Evolutionary conservation across 1,140 invertebrate genomes (phyloP).

Genomic region (Pogonognathellus flavescens): DNA sequence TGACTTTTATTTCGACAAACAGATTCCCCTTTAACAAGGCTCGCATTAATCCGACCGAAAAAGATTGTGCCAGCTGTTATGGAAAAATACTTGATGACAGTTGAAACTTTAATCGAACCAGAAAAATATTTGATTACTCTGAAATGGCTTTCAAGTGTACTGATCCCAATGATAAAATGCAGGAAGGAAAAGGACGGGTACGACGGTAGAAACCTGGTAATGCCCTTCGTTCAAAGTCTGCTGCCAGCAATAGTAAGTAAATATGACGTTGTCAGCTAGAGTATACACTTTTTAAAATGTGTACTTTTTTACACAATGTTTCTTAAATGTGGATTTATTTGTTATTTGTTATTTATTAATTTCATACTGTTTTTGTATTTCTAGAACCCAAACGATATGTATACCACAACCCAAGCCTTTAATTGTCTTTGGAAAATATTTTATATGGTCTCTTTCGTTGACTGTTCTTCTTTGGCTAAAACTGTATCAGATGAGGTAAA

Average conservation of each 20-base stretch:
- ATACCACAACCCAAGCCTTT: conserved; percentile 86
- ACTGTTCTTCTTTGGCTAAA: conserved; percentile 81
- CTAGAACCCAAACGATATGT: conserved; percentile 87
- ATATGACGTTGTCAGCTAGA: not conserved
- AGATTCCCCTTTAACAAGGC: conserved; percentile 81
- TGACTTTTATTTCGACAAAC: conserved; percentile 80
- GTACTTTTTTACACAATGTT: no score
- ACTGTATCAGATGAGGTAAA: conserved; percentile 58
- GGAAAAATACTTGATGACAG: conserved; percentile 81
- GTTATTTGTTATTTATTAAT: no score
- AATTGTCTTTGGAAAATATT: conserved; percentile 80
- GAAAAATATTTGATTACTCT: conserved; percentile 86
- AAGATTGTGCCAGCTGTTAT: conserved; percentile 87
- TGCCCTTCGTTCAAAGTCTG: conserved; percentile 83
- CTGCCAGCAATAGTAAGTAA: conserved; percentile 80
- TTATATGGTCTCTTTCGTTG: conserved; percentile 83
- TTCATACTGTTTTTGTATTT: no score
- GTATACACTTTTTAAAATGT: no score
- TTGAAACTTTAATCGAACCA: conserved; percentile 90
- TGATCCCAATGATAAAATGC: conserved; percentile 79
- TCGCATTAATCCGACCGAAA: conserved; percentile 85
- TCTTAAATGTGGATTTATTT: no score
- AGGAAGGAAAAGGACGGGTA: conserved; percentile 71
- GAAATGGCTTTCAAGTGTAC: conserved; percentile 80
- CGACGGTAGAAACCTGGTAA: conserved; percentile 83